Evolutionary conservation across 2,113 vertebrate species (phyloP).

Genomic region (Eulemur macaco): DNA sequence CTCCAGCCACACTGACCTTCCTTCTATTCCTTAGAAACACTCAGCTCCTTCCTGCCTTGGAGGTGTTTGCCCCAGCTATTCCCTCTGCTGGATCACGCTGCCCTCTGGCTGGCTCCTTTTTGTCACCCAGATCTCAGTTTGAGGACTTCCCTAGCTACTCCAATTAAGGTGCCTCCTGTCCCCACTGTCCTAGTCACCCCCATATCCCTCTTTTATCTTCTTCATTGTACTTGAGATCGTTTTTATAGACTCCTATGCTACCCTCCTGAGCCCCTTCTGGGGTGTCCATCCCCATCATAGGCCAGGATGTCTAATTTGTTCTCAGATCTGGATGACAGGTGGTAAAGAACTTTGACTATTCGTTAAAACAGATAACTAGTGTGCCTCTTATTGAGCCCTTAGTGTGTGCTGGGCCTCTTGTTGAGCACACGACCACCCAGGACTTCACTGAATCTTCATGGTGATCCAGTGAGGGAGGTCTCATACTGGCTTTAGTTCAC

Average conservation of each 20-base stretch:
- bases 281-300: background rate
- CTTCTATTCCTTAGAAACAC: background rate
- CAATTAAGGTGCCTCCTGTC: background rate
- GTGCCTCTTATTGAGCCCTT: background rate
- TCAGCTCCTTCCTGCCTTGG: background rate
- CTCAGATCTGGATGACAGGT: background rate
- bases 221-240: background rate
- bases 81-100: background rate
- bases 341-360: background rate
- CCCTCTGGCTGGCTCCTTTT: background rate
- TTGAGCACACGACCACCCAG: rapidly evolving
- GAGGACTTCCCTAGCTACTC: background rate
- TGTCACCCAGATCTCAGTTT: background rate
- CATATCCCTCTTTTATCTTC: background rate
- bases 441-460: background rate
- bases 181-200: background rate
- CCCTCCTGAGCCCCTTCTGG: background rate
- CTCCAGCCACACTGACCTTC: background rate
- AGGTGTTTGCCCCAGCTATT: background rate
- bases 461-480: too few species aligned
- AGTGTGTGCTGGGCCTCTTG: background rate
- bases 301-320: background rate
- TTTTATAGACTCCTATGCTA: background rate
- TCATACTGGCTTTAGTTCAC: background rate
- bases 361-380: background rate